Evolutionary conservation across 35 echinoderm and acorn worm species (phyloP).

Genomic region (Apostichopus japonicus): DNA sequence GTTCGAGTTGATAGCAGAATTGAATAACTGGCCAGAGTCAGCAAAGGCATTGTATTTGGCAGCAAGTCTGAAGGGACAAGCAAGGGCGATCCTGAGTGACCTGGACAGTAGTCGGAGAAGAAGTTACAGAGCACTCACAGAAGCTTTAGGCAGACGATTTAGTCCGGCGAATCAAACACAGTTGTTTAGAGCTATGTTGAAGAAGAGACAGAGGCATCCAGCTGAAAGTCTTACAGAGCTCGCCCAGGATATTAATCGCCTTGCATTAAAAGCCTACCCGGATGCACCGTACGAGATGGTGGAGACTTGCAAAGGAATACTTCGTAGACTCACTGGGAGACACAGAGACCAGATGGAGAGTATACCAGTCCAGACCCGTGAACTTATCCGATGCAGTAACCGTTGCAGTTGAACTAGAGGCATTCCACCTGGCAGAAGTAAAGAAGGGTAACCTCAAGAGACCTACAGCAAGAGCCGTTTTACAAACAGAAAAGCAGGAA

Average conservation of each 20-base stretch:
- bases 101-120: background rate
- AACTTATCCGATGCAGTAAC: background rate
- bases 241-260: too few species aligned
- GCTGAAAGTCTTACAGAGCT: too few species aligned
- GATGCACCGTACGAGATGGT: conserved; percentile 20
- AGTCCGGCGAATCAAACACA: background rate
- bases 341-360: background rate
- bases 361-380: conserved; percentile 3
- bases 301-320: background rate
- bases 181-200: conserved; percentile 10
- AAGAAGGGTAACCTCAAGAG: background rate
- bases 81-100: background rate
- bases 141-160: background rate
- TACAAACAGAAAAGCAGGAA: too few species aligned
- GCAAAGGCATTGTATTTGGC: conserved; percentile 17
- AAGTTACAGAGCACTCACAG: background rate
- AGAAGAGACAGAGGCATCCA: background rate
- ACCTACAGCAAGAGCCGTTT: background rate
- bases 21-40: background rate
- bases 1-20: conserved; percentile 32
- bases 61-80: conserved; percentile 6
- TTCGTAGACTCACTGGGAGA: background rate
- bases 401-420: background rate
- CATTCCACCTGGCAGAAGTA: background rate
- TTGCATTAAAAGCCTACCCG: background rate